Evolutionary conservation across 2,113 vertebrate genomes (phyloP).

Genomic region (Python bivittatus): DNA sequence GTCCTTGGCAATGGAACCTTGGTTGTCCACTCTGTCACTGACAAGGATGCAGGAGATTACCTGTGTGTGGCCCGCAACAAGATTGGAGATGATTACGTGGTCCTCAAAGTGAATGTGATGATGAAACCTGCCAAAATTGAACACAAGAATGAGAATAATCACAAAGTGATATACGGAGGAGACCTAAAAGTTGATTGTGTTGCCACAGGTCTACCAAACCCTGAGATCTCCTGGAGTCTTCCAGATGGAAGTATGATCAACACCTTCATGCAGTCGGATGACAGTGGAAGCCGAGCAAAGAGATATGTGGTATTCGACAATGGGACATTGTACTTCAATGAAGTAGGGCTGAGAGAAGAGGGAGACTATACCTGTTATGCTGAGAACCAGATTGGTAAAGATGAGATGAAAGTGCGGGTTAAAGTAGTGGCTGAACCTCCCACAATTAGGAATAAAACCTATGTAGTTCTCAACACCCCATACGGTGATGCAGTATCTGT

Average conservation of each 20-base stretch:
- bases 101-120: constrained; percentile 81
- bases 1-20: constrained; percentile 86
- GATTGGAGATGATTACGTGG: constrained; percentile 84
- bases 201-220: constrained; percentile 87
- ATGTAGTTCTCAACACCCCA: constrained; percentile 65
- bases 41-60: constrained; percentile 88
- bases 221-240: constrained; percentile 89
- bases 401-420: constrained; percentile 88
- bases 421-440: constrained; percentile 77
- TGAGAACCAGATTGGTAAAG: constrained; percentile 88
- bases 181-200: constrained; percentile 89
- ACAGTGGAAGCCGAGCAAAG: constrained; percentile 69
- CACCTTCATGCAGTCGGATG: constrained; percentile 75
- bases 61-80: constrained; percentile 89
- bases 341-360: constrained; percentile 82
- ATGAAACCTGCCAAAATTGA: constrained; percentile 88
- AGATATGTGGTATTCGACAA: constrained; percentile 90
- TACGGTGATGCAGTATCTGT: constrained; percentile 79
- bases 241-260: constrained; percentile 91
- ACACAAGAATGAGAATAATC: constrained; percentile 75
- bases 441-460: constrained; percentile 72
- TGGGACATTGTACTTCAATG: constrained; percentile 88
- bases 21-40: constrained; percentile 79
- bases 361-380: constrained; percentile 94
- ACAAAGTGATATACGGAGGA: constrained; percentile 80